A percentile compares a stretch with the other conserved stretches of the same genome.
Evolutionary conservation across 2,113 vertebrate genomes (phyloP).

Genomic region (Boleophthalmus pectinirostris): DNA sequence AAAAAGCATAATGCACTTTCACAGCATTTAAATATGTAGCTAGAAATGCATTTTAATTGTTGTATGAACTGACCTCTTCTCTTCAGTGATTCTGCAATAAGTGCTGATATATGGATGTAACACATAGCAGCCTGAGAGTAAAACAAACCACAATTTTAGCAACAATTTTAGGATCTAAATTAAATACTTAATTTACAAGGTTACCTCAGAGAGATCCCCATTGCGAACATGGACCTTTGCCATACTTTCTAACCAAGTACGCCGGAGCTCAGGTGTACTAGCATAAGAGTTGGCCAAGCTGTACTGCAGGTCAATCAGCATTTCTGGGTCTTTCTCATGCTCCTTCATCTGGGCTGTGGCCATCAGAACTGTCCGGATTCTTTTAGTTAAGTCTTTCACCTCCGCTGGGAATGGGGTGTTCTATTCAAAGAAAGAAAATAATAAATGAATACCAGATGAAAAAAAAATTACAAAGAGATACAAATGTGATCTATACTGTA

Average conservation of each 20-base stretch:
- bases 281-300: slow-evolving; percentile 98
- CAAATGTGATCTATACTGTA: not conserved
- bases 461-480: not conserved
- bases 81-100: slow-evolving; percentile 96
- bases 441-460: not conserved
- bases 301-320: slow-evolving; percentile 97
- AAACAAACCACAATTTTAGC: slow-evolving; percentile 10
- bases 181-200: not conserved
- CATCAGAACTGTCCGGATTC: slow-evolving; percentile 96
- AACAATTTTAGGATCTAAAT: not conserved
- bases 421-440: slow-evolving; percentile 65
- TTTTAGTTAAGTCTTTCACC: slow-evolving; percentile 97
- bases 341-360: slow-evolving; percentile 99
- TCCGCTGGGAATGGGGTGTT: slow-evolving; percentile 93
- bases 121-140: slow-evolving; percentile 92
- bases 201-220: slow-evolving; percentile 95
- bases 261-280: slow-evolving; percentile 92
- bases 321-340: slow-evolving; percentile 97
- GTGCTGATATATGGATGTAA: slow-evolving; percentile 96
- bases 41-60: not conserved
- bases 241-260: slow-evolving; percentile 99
- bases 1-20: slow-evolving; percentile 4
- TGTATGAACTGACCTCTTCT: slow-evolving; percentile 87
- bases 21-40: slow-evolving; percentile 14
- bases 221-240: slow-evolving; percentile 96